Conservation (phyloP, 2,888 invertebrate species). For the Sarcophaga rosellei region DNA sequence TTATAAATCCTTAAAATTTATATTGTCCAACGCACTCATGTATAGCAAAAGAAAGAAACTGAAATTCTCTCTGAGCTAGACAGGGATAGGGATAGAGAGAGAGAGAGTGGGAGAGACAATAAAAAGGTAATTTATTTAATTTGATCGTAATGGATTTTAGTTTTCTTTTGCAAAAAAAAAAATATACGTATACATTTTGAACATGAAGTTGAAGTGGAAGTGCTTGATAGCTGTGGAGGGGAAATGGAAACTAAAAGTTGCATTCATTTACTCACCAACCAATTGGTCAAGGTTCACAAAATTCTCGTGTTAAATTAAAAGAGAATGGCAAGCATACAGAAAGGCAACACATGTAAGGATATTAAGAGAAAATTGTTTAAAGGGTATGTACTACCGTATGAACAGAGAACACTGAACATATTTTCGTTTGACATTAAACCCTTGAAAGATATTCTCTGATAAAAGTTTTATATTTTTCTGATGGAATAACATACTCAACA, state of each 20-base stretch:
- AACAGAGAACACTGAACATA: no score
- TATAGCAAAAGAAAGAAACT: no score
- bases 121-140: slow-evolving; percentile 63
- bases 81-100: no score
- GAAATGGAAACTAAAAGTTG: slow-evolving; percentile 15
- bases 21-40: neutral
- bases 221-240: no score
- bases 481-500: no score
- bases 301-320: slow-evolving; percentile 40
- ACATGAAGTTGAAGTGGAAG: neutral
- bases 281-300: slow-evolving; percentile 66
- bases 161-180: slow-evolving; percentile 21
- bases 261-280: slow-evolving; percentile 54
- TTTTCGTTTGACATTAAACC: no score
- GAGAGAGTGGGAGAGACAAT: neutral
- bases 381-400: neutral
- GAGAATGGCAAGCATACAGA: neutral
- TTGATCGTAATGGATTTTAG: slow-evolving; percentile 62
- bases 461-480: no score
- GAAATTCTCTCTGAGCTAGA: no score
- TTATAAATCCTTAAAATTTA: neutral
- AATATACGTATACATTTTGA: neutral
- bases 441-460: no score
- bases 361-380: neutral
- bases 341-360: neutral